Percentiles rank a stretch among this genome's conserved stretches.
Conservation (phyloP, 2,113 vertebrate species). For the Tupaia chinensis region DNA sequence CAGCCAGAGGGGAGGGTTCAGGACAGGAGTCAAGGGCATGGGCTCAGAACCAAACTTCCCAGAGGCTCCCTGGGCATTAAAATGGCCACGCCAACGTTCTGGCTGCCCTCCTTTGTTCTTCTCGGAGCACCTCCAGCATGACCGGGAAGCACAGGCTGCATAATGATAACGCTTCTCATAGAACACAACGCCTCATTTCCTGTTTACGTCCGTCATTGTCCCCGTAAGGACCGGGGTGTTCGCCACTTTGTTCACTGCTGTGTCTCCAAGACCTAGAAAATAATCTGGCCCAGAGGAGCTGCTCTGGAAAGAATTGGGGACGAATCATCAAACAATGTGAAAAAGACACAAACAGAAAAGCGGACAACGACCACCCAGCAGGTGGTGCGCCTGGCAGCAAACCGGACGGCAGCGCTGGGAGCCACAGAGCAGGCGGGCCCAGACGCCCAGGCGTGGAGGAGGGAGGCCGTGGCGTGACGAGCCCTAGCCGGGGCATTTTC, state of each 20-base stretch:
- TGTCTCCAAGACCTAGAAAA: not conserved
- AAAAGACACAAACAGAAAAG: not conserved
- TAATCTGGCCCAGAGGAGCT: too few species aligned
- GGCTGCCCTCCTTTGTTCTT: not conserved
- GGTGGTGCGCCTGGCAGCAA: too few species aligned
- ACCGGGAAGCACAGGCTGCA: not conserved
- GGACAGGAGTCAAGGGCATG: not conserved
- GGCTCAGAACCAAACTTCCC: rapidly evolving
- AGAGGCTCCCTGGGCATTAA: too few species aligned
- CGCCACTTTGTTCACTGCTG: not conserved
- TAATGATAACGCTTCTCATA: not conserved
- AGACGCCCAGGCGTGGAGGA: too few species aligned
- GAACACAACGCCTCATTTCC: not conserved
- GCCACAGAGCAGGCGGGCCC: too few species aligned
- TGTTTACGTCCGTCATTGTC: not conserved
- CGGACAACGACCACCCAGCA: too few species aligned
- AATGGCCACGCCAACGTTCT: not conserved
- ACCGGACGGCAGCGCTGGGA: too few species aligned
- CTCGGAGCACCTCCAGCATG: not conserved
- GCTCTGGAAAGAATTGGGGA: not conserved
- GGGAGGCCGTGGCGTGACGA: too few species aligned
- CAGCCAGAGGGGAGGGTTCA: not conserved
- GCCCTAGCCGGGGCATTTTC: too few species aligned
- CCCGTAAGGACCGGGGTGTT: not conserved
- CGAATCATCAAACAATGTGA: rapidly evolving